Percentiles rank a stretch among this genome's conserved stretches.
Evolutionary conservation across 2,888 invertebrate species (phyloP).

Genomic region (Drosophila nr. fundita): DNA sequence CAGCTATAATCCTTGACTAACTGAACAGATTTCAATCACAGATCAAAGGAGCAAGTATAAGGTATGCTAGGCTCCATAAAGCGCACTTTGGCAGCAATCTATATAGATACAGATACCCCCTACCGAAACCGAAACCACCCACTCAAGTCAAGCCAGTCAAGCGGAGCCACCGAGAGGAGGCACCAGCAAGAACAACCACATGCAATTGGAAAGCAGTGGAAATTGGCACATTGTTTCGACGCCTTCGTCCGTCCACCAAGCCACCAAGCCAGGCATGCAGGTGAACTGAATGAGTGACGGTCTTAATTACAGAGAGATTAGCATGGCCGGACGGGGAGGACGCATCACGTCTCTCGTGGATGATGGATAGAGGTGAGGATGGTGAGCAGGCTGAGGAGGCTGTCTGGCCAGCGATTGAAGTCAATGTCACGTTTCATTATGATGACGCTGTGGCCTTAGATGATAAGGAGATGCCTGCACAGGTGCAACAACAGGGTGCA

Average conservation of each 20-base stretch:
- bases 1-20: neutral
- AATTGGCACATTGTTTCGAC: constrained; percentile 54
- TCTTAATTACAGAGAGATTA: constrained; percentile 75
- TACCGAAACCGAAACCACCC: neutral
- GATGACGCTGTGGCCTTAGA: constrained; percentile 38
- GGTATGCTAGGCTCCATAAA: neutral
- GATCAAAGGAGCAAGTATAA: neutral
- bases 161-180: neutral
- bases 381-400: neutral
- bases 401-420: constrained; percentile 38
- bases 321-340: constrained; percentile 46
- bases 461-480: constrained; percentile 41
- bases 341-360: neutral
- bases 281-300: constrained; percentile 68
- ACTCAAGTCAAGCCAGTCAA: neutral
- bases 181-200: constrained; percentile 1
- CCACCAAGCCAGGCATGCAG: neutral
- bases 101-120: neutral
- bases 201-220: constrained; percentile 62
- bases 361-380: neutral
- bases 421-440: constrained; percentile 71
- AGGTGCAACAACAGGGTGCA: constrained; percentile 38
- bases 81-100: constrained; percentile 2
- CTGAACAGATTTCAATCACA: neutral
- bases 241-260: constrained; percentile 7